Percentiles rank a stretch among this genome's conserved stretches.
These are phyloP conservation scores for Agriopis marginaria DNA, from an alignment of 2,888 invertebrate species.

Conservation along the genomic window DNA sequence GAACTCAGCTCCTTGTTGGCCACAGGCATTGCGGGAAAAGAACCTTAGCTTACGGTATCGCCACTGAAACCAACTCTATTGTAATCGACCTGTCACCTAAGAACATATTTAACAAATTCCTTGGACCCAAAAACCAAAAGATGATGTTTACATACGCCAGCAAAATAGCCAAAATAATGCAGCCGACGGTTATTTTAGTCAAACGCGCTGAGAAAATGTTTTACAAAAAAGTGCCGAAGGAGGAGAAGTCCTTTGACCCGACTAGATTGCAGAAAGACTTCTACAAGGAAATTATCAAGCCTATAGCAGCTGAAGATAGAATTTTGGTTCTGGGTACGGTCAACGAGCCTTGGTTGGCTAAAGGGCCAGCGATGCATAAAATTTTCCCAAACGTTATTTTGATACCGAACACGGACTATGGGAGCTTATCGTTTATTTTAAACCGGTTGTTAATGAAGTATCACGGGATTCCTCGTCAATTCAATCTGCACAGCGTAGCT, in stretches of 20 bases:
- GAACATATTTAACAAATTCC: slow-evolving; percentile 89
- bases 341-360: slow-evolving; percentile 88
- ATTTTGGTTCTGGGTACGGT: slow-evolving; percentile 90
- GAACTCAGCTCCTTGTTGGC: slow-evolving; percentile 90
- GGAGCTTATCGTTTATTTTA: slow-evolving; percentile 85
- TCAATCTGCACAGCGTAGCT: slow-evolving; percentile 86
- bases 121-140: slow-evolving; percentile 88
- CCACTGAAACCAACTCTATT: slow-evolving; percentile 91
- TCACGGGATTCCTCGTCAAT: slow-evolving; percentile 85
- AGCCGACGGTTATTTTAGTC: slow-evolving; percentile 91
- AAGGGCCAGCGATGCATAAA: slow-evolving; percentile 77
- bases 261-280: slow-evolving; percentile 89
- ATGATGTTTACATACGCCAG: slow-evolving; percentile 88
- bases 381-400: slow-evolving; percentile 86
- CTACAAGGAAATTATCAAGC: slow-evolving; percentile 89
- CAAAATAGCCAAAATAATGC: slow-evolving; percentile 88
- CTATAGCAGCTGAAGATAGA: slow-evolving; percentile 88
- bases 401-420: slow-evolving; percentile 86
- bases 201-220: slow-evolving; percentile 89
- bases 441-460: slow-evolving; percentile 85
- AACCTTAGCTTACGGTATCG: slow-evolving; percentile 90
- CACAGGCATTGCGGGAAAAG: slow-evolving; percentile 90
- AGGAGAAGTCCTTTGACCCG: slow-evolving; percentile 88
- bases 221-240: slow-evolving; percentile 88
- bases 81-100: slow-evolving; percentile 91